Percentiles rank a stretch among this genome's conserved stretches.
Conservation (phyloP, 2,113 vertebrate species). For the Bos indicus region DNA sequence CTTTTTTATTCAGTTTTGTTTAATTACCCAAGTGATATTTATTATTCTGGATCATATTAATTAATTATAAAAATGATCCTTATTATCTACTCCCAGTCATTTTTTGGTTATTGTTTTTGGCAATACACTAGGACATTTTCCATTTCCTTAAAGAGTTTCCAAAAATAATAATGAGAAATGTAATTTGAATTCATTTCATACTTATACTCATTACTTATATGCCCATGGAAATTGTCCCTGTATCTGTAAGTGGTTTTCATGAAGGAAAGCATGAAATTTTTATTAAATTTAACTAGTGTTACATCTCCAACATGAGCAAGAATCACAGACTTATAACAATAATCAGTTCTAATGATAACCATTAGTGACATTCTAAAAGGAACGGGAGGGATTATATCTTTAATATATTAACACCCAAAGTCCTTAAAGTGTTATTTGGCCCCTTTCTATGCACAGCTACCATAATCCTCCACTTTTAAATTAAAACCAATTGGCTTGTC, state of each 20-base stretch:
- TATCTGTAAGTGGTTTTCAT: slow-evolving; percentile 3
- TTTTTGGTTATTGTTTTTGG: slow-evolving; percentile 3
- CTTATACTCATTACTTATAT: background rate
- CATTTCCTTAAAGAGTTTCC: slow-evolving; percentile 36
- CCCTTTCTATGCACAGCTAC: background rate
- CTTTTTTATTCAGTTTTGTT: slow-evolving; percentile 29
- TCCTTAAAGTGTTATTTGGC: background rate
- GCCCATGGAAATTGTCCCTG: background rate
- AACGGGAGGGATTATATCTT: background rate
- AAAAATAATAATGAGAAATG: slow-evolving; percentile 12
- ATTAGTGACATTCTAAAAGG: background rate
- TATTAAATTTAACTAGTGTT: background rate
- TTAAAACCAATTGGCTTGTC: background rate
- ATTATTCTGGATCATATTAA: slow-evolving; percentile 30
- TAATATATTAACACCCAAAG: background rate
- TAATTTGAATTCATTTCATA: slow-evolving; percentile 44
- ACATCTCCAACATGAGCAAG: background rate
- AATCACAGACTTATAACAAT: background rate
- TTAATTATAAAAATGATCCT: background rate
- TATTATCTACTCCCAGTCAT: background rate
- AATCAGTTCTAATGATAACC: background rate
- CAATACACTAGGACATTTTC: slow-evolving; percentile 18
- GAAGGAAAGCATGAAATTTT: background rate
- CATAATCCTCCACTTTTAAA: background rate
- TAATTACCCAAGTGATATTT: slow-evolving; percentile 35